A percentile compares a stretch with the other conserved stretches of the same genome.
phyloP scores from a whole-genome alignment of 2,113 vertebrate species.

The Rutilus rutilus region DNA sequence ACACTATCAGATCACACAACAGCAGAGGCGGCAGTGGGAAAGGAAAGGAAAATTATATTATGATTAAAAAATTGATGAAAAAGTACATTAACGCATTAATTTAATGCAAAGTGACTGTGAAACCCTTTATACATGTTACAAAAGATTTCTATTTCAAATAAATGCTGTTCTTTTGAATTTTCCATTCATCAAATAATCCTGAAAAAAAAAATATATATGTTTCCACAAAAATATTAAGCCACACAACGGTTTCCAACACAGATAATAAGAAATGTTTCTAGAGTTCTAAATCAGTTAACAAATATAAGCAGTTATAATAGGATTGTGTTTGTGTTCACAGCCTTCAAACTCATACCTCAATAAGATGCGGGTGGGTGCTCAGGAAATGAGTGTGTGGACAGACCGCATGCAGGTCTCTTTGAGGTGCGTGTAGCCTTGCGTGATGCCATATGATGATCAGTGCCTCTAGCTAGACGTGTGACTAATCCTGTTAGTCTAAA shows the following conservation, averaged over 20 bases:
- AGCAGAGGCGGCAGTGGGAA: neutral
- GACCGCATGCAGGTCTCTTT: conserved; percentile 33
- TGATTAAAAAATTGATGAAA: neutral
- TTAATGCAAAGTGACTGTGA: too few species aligned
- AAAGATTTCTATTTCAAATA: too few species aligned
- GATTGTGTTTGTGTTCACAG: neutral
- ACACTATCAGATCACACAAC: neutral
- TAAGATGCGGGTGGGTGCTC: conserved; percentile 38
- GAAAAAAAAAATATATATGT: too few species aligned
- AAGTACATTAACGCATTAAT: too few species aligned
- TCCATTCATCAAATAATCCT: too few species aligned
- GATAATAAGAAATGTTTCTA: too few species aligned
- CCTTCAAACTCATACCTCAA: neutral
- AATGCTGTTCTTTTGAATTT: too few species aligned
- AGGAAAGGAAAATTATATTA: neutral
- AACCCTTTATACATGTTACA: too few species aligned
- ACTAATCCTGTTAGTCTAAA: conserved; percentile 61
- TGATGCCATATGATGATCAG: conserved; percentile 54
- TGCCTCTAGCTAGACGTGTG: conserved; percentile 20
- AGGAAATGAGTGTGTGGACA: conserved; percentile 34
- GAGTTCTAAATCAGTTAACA: too few species aligned
- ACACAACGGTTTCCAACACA: neutral
- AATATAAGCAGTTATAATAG: neutral
- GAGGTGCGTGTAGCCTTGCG: conserved; percentile 39
- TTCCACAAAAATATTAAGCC: neutral